Percentiles rank a stretch among this genome's conserved stretches.
phyloP scores from a whole-genome alignment of 1,140 invertebrate species.

The Drosophila mauritiana region DNA sequence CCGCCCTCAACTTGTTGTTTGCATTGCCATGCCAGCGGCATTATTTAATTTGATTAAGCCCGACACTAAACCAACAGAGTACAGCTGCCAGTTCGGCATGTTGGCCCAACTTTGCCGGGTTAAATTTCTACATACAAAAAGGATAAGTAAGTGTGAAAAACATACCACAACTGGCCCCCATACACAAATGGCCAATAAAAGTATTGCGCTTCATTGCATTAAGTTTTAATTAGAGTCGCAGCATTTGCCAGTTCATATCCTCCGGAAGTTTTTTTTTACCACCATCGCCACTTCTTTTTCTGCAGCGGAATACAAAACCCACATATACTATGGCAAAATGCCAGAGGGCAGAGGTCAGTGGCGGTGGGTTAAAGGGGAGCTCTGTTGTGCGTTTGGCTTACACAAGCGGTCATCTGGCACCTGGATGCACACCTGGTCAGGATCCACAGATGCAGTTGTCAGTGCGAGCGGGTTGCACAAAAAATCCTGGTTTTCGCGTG shows the following conservation, averaged over 20 bases:
- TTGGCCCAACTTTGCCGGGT: constrained; percentile 25
- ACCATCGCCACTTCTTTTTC: constrained; percentile 8
- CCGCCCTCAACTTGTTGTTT: constrained; percentile 12
- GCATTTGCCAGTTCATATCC: constrained; percentile 32
- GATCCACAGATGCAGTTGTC: constrained; percentile 45
- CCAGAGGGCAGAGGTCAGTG: constrained; percentile 3
- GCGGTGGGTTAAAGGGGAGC: background rate
- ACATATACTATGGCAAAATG: background rate
- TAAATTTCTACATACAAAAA: background rate
- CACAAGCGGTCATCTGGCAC: constrained; percentile 51
- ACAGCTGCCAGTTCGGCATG: constrained; percentile 25
- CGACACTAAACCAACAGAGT: constrained; percentile 36
- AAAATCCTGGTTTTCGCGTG: constrained; percentile 16
- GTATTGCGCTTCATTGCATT: constrained; percentile 71
- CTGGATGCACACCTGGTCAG: background rate
- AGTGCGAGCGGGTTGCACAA: constrained; percentile 35
- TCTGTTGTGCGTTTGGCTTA: constrained; percentile 50
- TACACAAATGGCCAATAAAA: constrained; percentile 62
- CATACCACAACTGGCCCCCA: background rate
- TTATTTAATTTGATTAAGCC: constrained; percentile 46
- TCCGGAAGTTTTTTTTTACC: background rate
- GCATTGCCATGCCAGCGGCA: constrained; percentile 21
- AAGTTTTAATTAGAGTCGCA: constrained; percentile 72
- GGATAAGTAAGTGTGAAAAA: constrained; percentile 1
- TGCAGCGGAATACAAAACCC: background rate